A percentile compares a stretch with the other conserved stretches of the same genome.
Evolutionary conservation across 1,140 invertebrate genomes (phyloP).

Genomic region (Saccostrea echinata): DNA sequence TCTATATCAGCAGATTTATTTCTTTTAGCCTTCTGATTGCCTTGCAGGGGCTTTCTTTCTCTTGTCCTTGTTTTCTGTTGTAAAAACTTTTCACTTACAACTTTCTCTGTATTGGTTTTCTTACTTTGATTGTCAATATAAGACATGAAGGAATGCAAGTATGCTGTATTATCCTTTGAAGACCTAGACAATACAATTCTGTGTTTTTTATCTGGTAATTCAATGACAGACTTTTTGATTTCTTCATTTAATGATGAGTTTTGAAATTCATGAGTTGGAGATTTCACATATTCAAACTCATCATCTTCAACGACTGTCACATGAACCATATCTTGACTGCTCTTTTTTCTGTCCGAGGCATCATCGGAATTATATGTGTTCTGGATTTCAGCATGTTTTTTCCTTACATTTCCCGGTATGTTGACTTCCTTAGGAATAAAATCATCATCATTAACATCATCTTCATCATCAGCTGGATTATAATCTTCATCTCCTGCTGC

Average conservation of each 20-base stretch:
- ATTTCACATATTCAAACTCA: conserved; percentile 53
- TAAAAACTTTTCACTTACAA: neutral
- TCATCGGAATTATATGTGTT: neutral
- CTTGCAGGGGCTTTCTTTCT: neutral
- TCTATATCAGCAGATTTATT: neutral
- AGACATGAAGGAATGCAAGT: conserved; percentile 37
- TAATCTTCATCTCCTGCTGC: conserved; percentile 5
- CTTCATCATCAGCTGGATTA: conserved; percentile 3
- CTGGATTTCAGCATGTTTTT: neutral
- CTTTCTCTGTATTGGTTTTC: neutral
- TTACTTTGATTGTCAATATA: conserved; percentile 27
- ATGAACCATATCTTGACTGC: neutral
- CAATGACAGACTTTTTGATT: neutral
- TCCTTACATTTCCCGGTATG: neutral
- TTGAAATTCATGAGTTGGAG: conserved; percentile 9
- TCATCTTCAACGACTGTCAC: conserved; percentile 45
- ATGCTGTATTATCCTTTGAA: conserved; percentile 39
- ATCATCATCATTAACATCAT: neutral
- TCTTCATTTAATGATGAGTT: neutral
- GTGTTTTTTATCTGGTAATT: neutral
- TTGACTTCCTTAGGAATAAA: neutral
- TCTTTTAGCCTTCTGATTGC: neutral
- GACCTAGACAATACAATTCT: neutral
- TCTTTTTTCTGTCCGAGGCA: neutral
- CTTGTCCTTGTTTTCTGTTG: neutral